Evolutionary conservation across 2,888 invertebrate genomes (phyloP), one percentile per base, ranked within the genome.

Genomic region (Steromphala cineraria): DNA sequence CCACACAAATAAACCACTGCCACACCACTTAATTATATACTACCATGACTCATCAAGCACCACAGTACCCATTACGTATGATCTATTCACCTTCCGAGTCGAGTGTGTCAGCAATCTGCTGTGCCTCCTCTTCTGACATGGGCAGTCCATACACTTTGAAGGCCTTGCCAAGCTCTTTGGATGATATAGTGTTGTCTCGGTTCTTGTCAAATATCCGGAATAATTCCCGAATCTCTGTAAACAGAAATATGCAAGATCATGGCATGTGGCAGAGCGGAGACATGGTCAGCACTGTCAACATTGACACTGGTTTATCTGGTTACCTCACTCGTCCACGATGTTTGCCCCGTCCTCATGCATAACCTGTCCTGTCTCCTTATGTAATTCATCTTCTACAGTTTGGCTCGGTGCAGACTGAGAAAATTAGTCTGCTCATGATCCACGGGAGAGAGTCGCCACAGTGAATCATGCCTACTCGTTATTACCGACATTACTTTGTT

Each of bases 141-240:
- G 87, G 84, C 84, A 90, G 84, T 24, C 90, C 90, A 81, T 90
- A 85, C 67, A 88, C 88, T n/a, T 87, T 79, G 84, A 90, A 84
- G 67, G 89, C 89, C 80, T 87, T 87, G 46, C 89, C 89, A n/a
- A 90, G 84, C 79, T 90, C 90, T 3, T 80, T 71, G 8, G 85
- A 75, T 2, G 87, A 87, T 80, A 90, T 90, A 19, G 87, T 85
- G 79, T 87, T 87, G 83, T 89, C 88, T 28, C 87, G 88, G 81
- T 90, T 87, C 52, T 89, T 89, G 83, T 90, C 89, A 80, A 90
- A 90, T 62, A 86, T 82, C 19, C 87, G 84, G 75, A 90, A 90
- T 75, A 89, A 81, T 67, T 88, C 88, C 8, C 86, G 81, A 36
- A 90, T 89, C 78, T 90, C 90, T 90, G 86, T 8, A 83, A 80